phyloP scores from a whole-genome alignment of 1,140 invertebrate species.

The Drosophila pallidifrons region DNA sequence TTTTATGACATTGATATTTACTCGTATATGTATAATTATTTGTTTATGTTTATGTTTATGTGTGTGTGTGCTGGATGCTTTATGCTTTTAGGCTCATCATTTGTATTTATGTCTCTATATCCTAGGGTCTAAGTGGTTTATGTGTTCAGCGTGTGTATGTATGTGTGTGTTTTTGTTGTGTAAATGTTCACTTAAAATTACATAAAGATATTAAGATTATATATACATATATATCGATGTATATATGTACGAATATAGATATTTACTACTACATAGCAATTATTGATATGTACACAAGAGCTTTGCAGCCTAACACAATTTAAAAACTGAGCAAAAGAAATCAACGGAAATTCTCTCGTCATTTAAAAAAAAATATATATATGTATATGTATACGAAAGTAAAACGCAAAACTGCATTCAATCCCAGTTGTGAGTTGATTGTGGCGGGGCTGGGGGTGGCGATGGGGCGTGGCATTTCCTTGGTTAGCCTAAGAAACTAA shows the following conservation, averaged over 20 bases:
- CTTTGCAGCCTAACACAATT: slow-evolving; percentile 62
- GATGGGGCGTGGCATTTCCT: slow-evolving; percentile 25
- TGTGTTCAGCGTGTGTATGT: slow-evolving; percentile 16
- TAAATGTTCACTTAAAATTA: slow-evolving; percentile 60
- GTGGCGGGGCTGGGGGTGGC: neutral
- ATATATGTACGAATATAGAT: slow-evolving; percentile 17
- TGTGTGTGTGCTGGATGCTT: slow-evolving; percentile 32
- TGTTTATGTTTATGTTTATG: slow-evolving; percentile 57
- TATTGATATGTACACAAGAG: slow-evolving; percentile 74
- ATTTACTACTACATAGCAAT: slow-evolving; percentile 55
- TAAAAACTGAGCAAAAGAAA: slow-evolving; percentile 35
- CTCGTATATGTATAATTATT: slow-evolving; percentile 56
- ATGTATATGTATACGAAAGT: slow-evolving; percentile 1
- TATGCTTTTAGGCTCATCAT: slow-evolving; percentile 60
- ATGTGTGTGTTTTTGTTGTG: slow-evolving; percentile 47
- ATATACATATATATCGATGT: slow-evolving; percentile 26
- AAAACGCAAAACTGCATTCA: slow-evolving; percentile 29
- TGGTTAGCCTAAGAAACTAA: slow-evolving; percentile 43
- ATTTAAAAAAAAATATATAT: too few relatives aligned
- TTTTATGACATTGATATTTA: slow-evolving; percentile 69
- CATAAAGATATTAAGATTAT: slow-evolving; percentile 40
- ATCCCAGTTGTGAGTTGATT: neutral
- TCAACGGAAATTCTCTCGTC: slow-evolving; percentile 32
- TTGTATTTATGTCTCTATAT: slow-evolving; percentile 55
- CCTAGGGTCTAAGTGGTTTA: slow-evolving; percentile 30